Percentiles rank a stretch among this genome's conserved stretches.
These are phyloP conservation scores for Ondatra zibethicus DNA, from an alignment of 2,113 vertebrate species.

Conservation along the genomic window DNA sequence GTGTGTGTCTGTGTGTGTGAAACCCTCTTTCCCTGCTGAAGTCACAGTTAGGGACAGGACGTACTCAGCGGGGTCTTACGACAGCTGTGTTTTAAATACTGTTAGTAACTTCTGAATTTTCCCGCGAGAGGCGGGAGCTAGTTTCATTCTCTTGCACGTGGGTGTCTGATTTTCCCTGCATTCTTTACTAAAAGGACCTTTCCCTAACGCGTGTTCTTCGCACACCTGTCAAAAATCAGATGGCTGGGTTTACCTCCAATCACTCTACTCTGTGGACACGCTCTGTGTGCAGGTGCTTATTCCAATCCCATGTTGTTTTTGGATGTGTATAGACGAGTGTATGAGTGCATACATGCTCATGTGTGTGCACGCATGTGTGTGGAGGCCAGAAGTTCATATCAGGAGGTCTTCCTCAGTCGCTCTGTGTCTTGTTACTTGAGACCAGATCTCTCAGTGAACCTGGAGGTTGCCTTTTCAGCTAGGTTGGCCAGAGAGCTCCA, in stretches of 20 bases:
- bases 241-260: neutral
- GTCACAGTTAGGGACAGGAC: neutral
- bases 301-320: neutral
- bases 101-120: neutral
- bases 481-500: neutral
- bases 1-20: no score
- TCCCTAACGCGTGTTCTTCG: neutral
- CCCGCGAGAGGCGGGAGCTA: no score
- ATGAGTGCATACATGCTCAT: neutral
- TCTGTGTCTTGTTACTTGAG: neutral
- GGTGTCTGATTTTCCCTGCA: neutral
- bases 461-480: neutral
- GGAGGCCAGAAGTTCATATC: neutral
- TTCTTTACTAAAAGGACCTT: neutral
- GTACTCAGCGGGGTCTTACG: no score
- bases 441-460: neutral
- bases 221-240: neutral
- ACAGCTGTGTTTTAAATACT: neutral
- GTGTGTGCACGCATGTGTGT: neutral
- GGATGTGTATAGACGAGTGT: neutral
- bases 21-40: no score
- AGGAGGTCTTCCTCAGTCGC: neutral
- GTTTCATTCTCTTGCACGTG: neutral
- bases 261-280: neutral
- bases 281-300: neutral